phyloP scores from a whole-genome alignment of 2,888 invertebrate genomes.

The Fissipunctia ypsillon region DNA sequence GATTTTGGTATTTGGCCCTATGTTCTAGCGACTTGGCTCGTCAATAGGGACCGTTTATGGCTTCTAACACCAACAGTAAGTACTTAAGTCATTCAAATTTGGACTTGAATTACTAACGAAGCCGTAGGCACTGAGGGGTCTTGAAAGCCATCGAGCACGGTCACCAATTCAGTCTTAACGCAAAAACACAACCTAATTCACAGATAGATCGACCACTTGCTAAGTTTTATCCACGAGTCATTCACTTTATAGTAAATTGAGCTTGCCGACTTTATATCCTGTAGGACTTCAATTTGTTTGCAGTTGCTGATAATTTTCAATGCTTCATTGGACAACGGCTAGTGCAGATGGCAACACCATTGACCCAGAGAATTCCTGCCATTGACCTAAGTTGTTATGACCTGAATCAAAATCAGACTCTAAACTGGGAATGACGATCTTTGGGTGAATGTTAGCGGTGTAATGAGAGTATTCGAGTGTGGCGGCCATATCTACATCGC shows the following conservation, averaged over 20 bases:
- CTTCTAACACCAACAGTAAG: background rate
- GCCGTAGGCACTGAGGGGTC: too few species aligned
- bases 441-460: background rate
- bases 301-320: slow-evolving; percentile 26
- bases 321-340: slow-evolving; percentile 23
- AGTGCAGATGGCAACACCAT: background rate
- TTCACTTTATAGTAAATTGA: background rate
- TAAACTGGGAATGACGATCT: background rate
- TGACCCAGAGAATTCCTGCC: slow-evolving; percentile 22
- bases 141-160: too few species aligned
- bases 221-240: background rate
- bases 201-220: background rate
- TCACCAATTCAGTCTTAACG: background rate
- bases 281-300: background rate
- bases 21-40: too few species aligned
- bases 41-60: too few species aligned
- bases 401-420: background rate
- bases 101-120: background rate
- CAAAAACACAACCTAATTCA: background rate
- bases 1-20: too few species aligned
- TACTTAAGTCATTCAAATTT: background rate
- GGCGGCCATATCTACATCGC: too few species aligned
- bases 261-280: background rate
- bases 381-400: background rate
- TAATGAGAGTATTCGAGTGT: too few species aligned